Evolutionary conservation across 1,140 invertebrate species (phyloP).

Genomic region (Panonychus citri): DNA sequence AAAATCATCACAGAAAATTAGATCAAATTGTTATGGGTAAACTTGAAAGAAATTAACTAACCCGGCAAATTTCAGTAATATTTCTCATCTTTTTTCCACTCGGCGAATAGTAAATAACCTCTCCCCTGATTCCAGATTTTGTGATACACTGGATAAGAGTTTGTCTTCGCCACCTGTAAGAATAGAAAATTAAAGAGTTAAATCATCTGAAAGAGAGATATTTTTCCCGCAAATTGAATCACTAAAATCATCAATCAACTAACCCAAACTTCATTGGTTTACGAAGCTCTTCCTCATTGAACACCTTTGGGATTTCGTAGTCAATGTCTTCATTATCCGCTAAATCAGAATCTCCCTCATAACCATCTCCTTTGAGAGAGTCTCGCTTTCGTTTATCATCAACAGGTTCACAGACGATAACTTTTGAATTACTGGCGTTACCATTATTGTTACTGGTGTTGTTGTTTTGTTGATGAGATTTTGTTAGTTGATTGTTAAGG

Average conservation of each 20-base stretch:
- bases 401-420: not conserved
- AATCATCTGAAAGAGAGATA: too few species aligned
- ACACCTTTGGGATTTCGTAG: constrained; percentile 10
- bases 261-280: constrained; percentile 46
- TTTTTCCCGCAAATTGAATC: too few species aligned
- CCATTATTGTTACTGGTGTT: not conserved
- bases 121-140: constrained; percentile 33
- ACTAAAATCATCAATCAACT: not conserved
- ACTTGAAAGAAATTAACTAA: constrained; percentile 19
- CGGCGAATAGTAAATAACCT: constrained; percentile 63
- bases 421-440: not conserved
- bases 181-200: constrained; percentile 2
- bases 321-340: constrained; percentile 9
- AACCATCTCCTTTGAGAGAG: not conserved
- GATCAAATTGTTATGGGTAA: not conserved
- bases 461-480: not conserved
- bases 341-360: not conserved
- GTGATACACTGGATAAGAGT: constrained; percentile 61
- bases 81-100: constrained; percentile 50
- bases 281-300: constrained; percentile 34
- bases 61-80: constrained; percentile 44
- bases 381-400: not conserved
- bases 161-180: constrained; percentile 48
- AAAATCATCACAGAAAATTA: constrained; percentile 4
- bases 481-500: not conserved